Percentiles rank a stretch among this genome's conserved stretches.
phyloP scores from a whole-genome alignment of 2,888 invertebrate genomes.

The Lumbricus terrestris region DNA sequence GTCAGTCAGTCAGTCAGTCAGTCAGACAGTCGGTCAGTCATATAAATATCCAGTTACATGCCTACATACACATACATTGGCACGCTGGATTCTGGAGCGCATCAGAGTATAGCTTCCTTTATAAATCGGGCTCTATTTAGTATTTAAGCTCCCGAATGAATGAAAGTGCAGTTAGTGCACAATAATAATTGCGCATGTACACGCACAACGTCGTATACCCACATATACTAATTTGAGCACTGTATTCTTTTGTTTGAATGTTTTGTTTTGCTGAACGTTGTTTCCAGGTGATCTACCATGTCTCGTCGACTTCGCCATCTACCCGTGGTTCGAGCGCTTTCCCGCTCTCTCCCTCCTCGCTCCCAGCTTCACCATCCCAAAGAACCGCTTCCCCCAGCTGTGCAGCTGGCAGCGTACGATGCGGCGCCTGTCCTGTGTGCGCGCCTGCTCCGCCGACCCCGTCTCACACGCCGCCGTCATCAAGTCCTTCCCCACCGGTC shows the following conservation, averaged over 20 bases:
- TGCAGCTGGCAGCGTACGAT: slow-evolving; percentile 21
- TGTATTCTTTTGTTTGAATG: background rate
- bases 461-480: slow-evolving; percentile 42
- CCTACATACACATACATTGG: background rate
- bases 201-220: no score
- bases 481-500: slow-evolving; percentile 33
- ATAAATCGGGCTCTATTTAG: no score
- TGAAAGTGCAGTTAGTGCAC: no score
- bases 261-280: background rate
- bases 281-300: slow-evolving; percentile 31
- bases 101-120: no score
- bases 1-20: no score
- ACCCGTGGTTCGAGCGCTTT: slow-evolving; percentile 31
- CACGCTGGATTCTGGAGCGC: no score
- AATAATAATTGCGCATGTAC: background rate
- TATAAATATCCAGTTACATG: background rate
- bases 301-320: slow-evolving; percentile 28
- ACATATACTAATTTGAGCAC: background rate
- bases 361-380: slow-evolving; percentile 6
- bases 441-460: slow-evolving; percentile 39
- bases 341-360: slow-evolving; percentile 15
- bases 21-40: no score
- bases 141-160: no score
- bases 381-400: slow-evolving; percentile 21
- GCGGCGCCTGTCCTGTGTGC: slow-evolving; percentile 20